These are phyloP conservation scores for Lophura nycthemera DNA, from an alignment of 2,113 vertebrate genomes.

Conservation along the genomic window DNA sequence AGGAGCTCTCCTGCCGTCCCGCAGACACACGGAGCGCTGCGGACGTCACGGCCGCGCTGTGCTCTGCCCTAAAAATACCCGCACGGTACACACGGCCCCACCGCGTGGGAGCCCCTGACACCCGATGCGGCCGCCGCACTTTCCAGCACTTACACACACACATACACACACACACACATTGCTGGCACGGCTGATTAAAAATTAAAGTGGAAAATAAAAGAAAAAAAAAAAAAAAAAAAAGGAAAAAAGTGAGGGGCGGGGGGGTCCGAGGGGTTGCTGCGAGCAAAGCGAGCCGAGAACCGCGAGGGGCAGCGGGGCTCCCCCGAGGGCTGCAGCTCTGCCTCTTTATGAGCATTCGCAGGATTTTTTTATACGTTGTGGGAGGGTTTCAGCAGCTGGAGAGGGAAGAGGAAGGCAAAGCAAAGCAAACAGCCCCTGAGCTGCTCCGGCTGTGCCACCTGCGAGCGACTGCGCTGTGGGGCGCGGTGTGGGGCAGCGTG, in stretches of 20 bases:
- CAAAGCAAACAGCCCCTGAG: not conserved
- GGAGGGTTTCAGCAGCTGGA: not conserved
- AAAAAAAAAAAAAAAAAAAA: not conserved
- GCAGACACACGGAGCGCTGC: not conserved
- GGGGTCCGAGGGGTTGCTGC: not conserved
- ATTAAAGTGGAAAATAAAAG: slow-evolving; percentile 9
- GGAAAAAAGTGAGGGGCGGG: not conserved
- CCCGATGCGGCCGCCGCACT: not conserved
- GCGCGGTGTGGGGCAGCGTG: not conserved
- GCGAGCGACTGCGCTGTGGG: not conserved
- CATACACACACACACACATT: not conserved
- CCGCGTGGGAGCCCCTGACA: not conserved
- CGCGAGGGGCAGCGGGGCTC: not conserved
- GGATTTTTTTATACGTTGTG: not conserved
- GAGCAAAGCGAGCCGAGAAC: not conserved
- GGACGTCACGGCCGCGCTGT: not conserved
- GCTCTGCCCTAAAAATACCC: not conserved
- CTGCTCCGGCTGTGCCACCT: not conserved
- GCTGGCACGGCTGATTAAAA: not conserved
- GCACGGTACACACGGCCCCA: not conserved
- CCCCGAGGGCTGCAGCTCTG: not conserved
- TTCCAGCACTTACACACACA: not conserved
- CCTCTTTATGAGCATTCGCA: not conserved
- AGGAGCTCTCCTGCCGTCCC: not conserved
- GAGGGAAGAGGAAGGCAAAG: not conserved